Conservation (phyloP, 2,113 vertebrate genomes). For the Pseudopipra pipra region DNA sequence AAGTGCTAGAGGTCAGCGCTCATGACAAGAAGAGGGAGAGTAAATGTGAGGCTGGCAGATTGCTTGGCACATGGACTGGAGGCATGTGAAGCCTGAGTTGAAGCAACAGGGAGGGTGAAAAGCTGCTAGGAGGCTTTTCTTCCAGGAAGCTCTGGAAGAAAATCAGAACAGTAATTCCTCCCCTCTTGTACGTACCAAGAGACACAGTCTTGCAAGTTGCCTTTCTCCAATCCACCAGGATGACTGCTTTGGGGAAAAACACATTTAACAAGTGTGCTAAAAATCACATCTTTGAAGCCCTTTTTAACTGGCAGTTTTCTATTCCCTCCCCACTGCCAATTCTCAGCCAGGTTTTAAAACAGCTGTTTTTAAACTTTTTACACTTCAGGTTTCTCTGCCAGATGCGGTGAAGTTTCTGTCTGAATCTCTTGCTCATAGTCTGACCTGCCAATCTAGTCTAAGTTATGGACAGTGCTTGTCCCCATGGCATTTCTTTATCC, state of each 20-base stretch:
- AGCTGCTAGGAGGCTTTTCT: background rate
- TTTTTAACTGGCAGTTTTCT: background rate
- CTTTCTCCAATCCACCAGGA: background rate
- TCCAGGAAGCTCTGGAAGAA: background rate
- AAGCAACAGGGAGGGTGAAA: background rate
- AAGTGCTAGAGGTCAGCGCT: background rate
- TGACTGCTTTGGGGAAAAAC: background rate
- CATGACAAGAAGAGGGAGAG: rapidly evolving
- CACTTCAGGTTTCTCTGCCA: background rate
- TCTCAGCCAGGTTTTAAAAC: conserved; percentile 14
- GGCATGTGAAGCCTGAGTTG: background rate
- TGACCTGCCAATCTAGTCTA: background rate
- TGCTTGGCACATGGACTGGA: background rate
- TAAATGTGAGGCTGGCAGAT: background rate
- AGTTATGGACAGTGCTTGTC: background rate
- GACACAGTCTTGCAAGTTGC: background rate
- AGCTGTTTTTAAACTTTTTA: background rate
- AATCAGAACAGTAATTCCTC: background rate
- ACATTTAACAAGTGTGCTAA: background rate
- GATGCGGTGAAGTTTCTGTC: background rate
- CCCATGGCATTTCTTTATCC: background rate
- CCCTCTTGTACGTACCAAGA: background rate
- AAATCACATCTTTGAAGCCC: background rate
- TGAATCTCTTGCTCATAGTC: background rate
- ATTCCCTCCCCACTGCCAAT: background rate